These are phyloP conservation scores for Antheraea pernyi DNA, from an alignment of 1,140 invertebrate genomes.

Conservation along the genomic window DNA sequence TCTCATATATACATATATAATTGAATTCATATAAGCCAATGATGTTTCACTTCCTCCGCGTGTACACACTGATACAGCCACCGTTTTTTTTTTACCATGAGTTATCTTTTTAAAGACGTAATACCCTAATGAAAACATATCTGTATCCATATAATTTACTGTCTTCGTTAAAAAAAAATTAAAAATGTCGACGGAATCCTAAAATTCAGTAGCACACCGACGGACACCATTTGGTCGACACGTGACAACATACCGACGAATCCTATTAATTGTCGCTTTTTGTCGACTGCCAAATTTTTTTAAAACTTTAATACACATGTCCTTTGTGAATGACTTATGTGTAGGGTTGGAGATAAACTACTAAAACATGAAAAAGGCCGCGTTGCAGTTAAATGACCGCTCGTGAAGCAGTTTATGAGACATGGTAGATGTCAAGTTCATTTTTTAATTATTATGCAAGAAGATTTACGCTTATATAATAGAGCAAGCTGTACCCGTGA, in stretches of 20 bases:
- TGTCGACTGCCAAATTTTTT: constrained; percentile 1
- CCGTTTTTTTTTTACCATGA: too few relatives aligned
- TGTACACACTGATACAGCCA: too few relatives aligned
- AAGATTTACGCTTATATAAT: too few relatives aligned
- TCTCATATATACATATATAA: too few relatives aligned
- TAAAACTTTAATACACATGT: neutral
- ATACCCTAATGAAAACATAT: too few relatives aligned
- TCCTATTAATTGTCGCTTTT: neutral
- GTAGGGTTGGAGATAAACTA: neutral
- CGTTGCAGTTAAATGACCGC: neutral
- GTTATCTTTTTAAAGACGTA: too few relatives aligned
- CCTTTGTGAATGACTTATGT: neutral
- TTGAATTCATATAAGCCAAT: too few relatives aligned
- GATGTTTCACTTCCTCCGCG: too few relatives aligned
- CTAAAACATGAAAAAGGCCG: neutral
- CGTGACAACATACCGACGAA: constrained; percentile 5
- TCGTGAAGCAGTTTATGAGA: neutral
- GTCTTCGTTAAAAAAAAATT: neutral
- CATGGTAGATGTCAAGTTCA: too few relatives aligned
- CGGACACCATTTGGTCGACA: constrained; percentile 6
- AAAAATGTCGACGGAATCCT: neutral
- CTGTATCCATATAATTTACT: too few relatives aligned
- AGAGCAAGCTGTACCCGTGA: too few relatives aligned
- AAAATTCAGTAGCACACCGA: constrained; percentile 4
- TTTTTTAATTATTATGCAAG: too few relatives aligned